These are phyloP conservation scores for Cryptophagus acutangulus DNA, from an alignment of 2,888 invertebrate genomes.

Conservation along the genomic window DNA sequence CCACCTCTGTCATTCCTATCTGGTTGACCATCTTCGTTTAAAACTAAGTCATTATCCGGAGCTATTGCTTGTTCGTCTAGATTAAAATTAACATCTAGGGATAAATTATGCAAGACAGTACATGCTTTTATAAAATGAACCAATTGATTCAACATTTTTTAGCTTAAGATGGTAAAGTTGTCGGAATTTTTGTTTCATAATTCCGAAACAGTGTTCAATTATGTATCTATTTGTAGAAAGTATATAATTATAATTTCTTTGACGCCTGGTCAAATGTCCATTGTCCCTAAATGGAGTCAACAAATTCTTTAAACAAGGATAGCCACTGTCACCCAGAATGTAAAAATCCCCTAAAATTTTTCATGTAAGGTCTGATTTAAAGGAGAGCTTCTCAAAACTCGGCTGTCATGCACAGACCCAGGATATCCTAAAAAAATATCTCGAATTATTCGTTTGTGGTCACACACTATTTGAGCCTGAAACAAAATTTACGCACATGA, in stretches of 20 bases:
- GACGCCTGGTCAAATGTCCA: not conserved
- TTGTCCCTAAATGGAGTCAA: conserved; percentile 2
- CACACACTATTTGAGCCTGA: conserved; percentile 5
- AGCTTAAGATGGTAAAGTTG: conserved; percentile 17
- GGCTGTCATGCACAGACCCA: conserved; percentile 22
- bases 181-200: conserved; percentile 15
- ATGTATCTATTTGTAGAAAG: conserved; percentile 8
- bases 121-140: conserved; percentile 16
- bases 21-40: no score
- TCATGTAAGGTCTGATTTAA: conserved; percentile 3
- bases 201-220: conserved; percentile 14
- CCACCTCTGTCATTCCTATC: conserved; percentile 12
- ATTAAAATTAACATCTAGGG: conserved; percentile 10
- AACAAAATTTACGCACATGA: no score
- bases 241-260: conserved; percentile 4
- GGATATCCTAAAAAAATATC: conserved; percentile 15
- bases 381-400: conserved; percentile 6
- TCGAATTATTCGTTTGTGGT: conserved; percentile 5
- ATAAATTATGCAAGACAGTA: conserved; percentile 16
- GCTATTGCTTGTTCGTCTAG: not conserved
- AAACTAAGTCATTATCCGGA: not conserved
- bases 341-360: conserved; percentile 8
- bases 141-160: conserved; percentile 8
- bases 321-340: conserved; percentile 6
- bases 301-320: conserved; percentile 9